Evolutionary conservation across 2,113 vertebrate genomes (phyloP).

Genomic region (Rhinoderma darwinii): DNA sequence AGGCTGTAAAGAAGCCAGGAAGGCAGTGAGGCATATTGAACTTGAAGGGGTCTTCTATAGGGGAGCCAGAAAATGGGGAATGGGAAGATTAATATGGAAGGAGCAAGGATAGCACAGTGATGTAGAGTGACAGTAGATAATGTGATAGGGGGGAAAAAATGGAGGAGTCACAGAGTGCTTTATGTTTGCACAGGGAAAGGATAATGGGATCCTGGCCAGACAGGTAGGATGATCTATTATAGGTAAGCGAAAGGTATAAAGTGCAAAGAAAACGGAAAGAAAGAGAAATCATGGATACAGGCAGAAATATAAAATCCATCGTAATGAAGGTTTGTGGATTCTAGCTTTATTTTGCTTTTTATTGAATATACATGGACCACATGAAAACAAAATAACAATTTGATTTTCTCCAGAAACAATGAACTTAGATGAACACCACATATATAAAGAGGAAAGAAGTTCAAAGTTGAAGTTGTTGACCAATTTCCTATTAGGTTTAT

Average conservation of each 20-base stretch:
- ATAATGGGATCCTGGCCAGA: conserved; percentile 45
- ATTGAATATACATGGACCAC: neutral
- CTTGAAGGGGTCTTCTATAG: conserved; percentile 30
- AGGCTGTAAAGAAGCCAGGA: conserved; percentile 28
- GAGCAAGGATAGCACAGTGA: conserved; percentile 2
- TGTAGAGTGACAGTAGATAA: conserved; percentile 46
- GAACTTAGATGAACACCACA: neutral
- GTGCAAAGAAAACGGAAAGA: conserved; percentile 14
- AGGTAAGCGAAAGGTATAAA: conserved; percentile 29
- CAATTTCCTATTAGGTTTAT: neutral
- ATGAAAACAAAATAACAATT: neutral
- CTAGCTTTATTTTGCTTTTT: neutral
- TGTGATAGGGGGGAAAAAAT: conserved; percentile 32
- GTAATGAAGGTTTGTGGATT: neutral
- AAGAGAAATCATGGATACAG: neutral
- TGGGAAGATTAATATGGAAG: conserved; percentile 39
- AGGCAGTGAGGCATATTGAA: conserved; percentile 47
- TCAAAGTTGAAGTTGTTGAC: neutral
- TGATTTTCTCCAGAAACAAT: neutral
- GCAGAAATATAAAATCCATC: neutral
- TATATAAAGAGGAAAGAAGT: neutral
- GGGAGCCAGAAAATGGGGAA: conserved; percentile 26
- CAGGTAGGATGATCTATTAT: conserved; percentile 35
- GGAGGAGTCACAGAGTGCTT: conserved; percentile 29
- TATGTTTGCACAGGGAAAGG: conserved; percentile 51